These are phyloP conservation scores for Watsonalla binaria DNA, from an alignment of 2,888 invertebrate genomes.

Conservation along the genomic window DNA sequence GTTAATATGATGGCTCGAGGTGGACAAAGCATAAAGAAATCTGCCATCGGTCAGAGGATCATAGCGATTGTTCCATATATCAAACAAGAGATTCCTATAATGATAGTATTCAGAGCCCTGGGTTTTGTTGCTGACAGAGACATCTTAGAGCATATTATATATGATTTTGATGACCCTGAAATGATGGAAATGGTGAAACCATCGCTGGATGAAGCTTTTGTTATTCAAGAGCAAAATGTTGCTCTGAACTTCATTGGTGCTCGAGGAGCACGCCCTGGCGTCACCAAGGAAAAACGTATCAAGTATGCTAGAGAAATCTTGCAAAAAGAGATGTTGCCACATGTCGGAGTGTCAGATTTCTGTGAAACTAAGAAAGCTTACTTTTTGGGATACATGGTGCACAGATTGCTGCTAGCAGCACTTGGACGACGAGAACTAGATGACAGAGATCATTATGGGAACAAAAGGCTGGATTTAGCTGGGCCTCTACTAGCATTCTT, in stretches of 20 bases:
- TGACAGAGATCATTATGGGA: constrained; percentile 99
- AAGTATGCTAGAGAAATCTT: constrained; percentile 99
- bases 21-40: constrained; percentile 98
- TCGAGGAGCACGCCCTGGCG: constrained; percentile 97
- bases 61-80: constrained; percentile 99
- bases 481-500: constrained; percentile 98
- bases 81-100: constrained; percentile 99
- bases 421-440: constrained; percentile 97
- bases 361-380: constrained; percentile 99
- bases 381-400: constrained; percentile 99
- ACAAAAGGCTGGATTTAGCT: constrained; percentile 98
- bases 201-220: constrained; percentile 99
- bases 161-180: constrained; percentile 99
- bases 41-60: constrained; percentile 98
- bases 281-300: constrained; percentile 98
- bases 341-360: constrained; percentile 99
- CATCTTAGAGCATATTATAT: constrained; percentile 99
- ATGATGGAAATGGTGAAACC: constrained; percentile 99
- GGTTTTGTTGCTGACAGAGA: constrained; percentile 99
- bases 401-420: constrained; percentile 94
- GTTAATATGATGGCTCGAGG: constrained; percentile 99
- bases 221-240: constrained; percentile 99
- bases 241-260: constrained; percentile 99
- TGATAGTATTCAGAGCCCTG: constrained; percentile 99
- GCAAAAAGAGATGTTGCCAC: constrained; percentile 99